A percentile compares a stretch with the other conserved stretches of the same genome.
Evolutionary conservation across 2,113 vertebrate genomes (phyloP).

Genomic region (Epinephelus fuscoguttatus): DNA sequence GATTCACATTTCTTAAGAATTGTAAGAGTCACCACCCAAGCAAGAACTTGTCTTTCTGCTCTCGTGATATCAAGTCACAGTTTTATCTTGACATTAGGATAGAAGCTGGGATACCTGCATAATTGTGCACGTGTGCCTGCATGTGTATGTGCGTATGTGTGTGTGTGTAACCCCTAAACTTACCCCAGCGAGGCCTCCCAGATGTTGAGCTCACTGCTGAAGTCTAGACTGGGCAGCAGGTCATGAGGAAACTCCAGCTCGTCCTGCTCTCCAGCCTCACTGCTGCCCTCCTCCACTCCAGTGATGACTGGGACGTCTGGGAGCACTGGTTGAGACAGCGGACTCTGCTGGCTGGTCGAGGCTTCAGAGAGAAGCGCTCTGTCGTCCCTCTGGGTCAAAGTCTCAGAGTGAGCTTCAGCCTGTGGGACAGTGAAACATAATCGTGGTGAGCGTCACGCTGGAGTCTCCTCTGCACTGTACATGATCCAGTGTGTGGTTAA

Average conservation of each 20-base stretch:
- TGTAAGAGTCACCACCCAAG: background rate
- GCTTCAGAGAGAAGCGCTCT: conserved; percentile 55
- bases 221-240: conserved; percentile 85
- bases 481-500: conserved; percentile 21
- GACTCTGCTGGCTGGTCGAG: conserved; percentile 58
- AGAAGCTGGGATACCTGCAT: background rate
- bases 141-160: conserved; percentile 5
- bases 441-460: background rate
- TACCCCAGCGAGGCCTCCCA: conserved; percentile 85
- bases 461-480: background rate
- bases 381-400: conserved; percentile 57
- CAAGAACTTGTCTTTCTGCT: conserved; percentile 8
- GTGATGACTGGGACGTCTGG: conserved; percentile 63
- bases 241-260: conserved; percentile 87
- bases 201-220: conserved; percentile 85
- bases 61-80: background rate
- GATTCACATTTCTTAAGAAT: conserved; percentile 4
- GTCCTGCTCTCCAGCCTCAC: conserved; percentile 51
- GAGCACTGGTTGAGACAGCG: conserved; percentile 48
- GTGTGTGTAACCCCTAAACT: conserved; percentile 21
- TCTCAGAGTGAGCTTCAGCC: conserved; percentile 68
- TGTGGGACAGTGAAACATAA: conserved; percentile 40
- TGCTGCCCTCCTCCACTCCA: conserved; percentile 69
- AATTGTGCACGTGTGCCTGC: background rate
- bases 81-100: conserved; percentile 3